phyloP scores from a whole-genome alignment of 2,888 invertebrate species.

The Salticus scenicus region DNA sequence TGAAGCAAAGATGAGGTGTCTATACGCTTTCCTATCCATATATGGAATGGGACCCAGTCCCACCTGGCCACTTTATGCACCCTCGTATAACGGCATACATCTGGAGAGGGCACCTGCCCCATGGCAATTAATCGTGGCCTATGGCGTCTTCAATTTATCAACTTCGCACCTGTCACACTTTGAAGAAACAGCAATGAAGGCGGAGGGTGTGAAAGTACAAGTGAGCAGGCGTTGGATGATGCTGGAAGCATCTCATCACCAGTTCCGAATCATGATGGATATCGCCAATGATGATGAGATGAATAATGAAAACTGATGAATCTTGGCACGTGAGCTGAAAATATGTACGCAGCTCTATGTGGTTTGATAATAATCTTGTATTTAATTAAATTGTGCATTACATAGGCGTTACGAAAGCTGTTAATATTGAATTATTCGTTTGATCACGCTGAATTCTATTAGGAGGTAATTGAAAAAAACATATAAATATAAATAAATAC shows the following conservation, averaged over 20 bases:
- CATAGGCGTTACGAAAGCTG: too few species aligned
- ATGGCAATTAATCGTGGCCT: conserved; percentile 19
- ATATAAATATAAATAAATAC: too few species aligned
- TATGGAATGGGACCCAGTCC: too few species aligned
- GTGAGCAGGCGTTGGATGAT: background rate
- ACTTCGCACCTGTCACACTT: background rate
- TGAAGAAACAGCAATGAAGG: background rate
- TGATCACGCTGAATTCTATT: too few species aligned
- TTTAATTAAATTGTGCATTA: too few species aligned
- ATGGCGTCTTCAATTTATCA: conserved; percentile 16
- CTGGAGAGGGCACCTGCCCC: background rate
- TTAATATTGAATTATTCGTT: too few species aligned
- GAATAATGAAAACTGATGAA: background rate
- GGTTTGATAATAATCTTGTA: too few species aligned
- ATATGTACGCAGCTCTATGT: too few species aligned
- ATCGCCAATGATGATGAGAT: background rate
- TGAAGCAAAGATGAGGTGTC: too few species aligned
- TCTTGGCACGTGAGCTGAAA: background rate
- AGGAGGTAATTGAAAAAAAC: too few species aligned
- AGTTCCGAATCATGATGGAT: background rate
- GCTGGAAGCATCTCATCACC: background rate
- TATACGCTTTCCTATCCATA: too few species aligned
- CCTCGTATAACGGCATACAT: background rate
- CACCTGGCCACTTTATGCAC: too few species aligned
- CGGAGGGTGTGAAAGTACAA: conserved; percentile 18